Conservation (phyloP, 2,113 vertebrate genomes). For the Oxyruncus cristatus region DNA sequence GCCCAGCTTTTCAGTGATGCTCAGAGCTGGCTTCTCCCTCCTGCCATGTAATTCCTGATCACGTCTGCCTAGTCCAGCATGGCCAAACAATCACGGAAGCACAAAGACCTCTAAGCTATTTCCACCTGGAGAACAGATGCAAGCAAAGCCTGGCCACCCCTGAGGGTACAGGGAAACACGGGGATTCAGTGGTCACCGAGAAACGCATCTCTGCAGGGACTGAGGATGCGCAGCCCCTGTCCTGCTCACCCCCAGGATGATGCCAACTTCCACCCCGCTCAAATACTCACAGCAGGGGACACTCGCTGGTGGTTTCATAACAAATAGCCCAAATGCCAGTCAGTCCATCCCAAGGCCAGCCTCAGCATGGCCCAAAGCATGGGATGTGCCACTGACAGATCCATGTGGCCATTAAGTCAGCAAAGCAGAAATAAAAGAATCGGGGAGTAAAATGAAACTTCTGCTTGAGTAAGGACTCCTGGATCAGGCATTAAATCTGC, state of each 20-base stretch:
- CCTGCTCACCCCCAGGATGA: not conserved
- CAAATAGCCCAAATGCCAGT: not conserved
- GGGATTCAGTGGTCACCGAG: accelerated
- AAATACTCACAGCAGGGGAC: not conserved
- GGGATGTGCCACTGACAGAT: not conserved
- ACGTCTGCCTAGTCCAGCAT: accelerated
- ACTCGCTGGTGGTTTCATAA: not conserved
- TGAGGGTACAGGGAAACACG: not conserved
- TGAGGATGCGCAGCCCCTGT: not conserved
- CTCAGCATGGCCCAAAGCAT: not conserved
- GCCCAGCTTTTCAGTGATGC: not conserved
- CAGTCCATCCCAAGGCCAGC: not conserved
- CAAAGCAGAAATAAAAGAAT: constrained; percentile 32
- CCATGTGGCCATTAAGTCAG: not conserved
- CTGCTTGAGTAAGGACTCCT: not conserved
- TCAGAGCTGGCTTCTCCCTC: not conserved
- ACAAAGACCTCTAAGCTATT: not conserved
- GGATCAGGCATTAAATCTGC: not conserved
- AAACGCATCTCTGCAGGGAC: not conserved
- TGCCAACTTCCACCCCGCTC: not conserved
- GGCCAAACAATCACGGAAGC: not conserved
- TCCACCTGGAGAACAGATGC: not conserved
- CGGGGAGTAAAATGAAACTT: constrained; percentile 32
- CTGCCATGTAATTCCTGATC: not conserved
- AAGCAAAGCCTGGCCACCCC: not conserved